Evolutionary conservation across 2,888 invertebrate genomes (phyloP).

Genomic region (Drosophila setosimentum): DNA sequence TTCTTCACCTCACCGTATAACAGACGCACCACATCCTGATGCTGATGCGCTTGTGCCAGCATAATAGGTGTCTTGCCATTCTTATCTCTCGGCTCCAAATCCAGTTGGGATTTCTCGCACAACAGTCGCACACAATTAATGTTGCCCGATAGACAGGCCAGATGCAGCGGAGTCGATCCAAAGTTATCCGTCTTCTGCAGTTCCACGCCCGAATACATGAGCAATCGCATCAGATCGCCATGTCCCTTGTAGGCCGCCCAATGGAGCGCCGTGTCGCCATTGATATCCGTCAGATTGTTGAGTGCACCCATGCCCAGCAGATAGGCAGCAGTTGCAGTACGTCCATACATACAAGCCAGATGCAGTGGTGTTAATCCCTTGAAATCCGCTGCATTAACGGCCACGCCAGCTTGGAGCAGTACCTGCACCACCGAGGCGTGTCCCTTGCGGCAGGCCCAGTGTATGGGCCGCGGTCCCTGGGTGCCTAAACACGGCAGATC

Average conservation of each 20-base stretch:
- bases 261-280: conserved; percentile 96
- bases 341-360: conserved; percentile 97
- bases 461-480: conserved; percentile 93
- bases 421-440: conserved; percentile 95
- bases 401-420: conserved; percentile 91
- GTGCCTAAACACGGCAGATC: conserved; percentile 93
- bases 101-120: conserved; percentile 96
- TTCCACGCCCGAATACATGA: conserved; percentile 96
- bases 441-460: conserved; percentile 97
- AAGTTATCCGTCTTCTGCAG: conserved; percentile 95
- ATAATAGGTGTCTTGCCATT: conserved; percentile 96
- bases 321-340: conserved; percentile 95
- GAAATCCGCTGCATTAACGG: conserved; percentile 95
- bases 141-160: conserved; percentile 95
- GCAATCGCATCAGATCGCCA: conserved; percentile 93
- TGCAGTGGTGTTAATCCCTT: conserved; percentile 94
- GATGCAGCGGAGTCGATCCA: conserved; percentile 95
- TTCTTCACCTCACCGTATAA: conserved; percentile 93
- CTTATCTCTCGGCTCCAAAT: conserved; percentile 94
- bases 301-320: conserved; percentile 95
- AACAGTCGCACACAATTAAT: conserved; percentile 93
- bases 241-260: conserved; percentile 98
- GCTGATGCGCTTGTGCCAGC: conserved; percentile 94
- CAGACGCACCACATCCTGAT: conserved; percentile 93
- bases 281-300: conserved; percentile 94